Base-by-base conservation (phyloP, 1,140 invertebrate species). In the Papilio dardanus region DNA sequence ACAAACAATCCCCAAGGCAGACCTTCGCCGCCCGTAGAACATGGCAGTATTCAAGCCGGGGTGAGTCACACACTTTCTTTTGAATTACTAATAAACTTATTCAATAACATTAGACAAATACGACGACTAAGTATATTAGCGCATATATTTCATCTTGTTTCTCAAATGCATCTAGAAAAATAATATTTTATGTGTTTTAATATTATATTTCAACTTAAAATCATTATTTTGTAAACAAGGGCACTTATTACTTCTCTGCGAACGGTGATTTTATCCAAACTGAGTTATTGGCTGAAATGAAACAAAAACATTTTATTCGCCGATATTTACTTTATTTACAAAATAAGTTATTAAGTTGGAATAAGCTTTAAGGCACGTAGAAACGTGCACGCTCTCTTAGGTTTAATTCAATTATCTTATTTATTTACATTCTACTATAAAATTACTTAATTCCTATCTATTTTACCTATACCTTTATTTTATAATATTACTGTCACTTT, bases 21-120 rank as follows among this genome's bases (percentile, higher is more conserved):
- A 78, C 84, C 83, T 8, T 54, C 74, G 12, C 80, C 81, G 2
- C 83, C 84, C 33, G 80, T 81, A 14, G 80, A 79, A 24, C 80
- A 79, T 71, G 80, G 80, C 69, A 78, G 71, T 62, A 28, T 50
- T n/a, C 80, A 81, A 71, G 40, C 58, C 35, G 76, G 71, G 67
- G 67, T 69, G 19, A 69, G 67, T 69, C 6, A 35, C 7, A 33
- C 24, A 19, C 6, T 31, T 5, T 35, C 10, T 21, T 66, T 31
- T 19, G 19, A 67, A 12, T n/a, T 19, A 35, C n/a, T 67, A n/a
- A 35, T 33, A 33, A 66, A 35, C 10, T 28, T 62, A 10, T 24
- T 62, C 24, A 1, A 5, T 8, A 24, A 2, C 16, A 28, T 62
- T 62, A 16, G 3, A 62, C 3, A 28, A 62, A 62, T 3, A 62